Percentiles rank a stretch among this genome's conserved stretches.
Conservation (phyloP, 2,888 invertebrate genomes). For the Protula sp. region DNA sequence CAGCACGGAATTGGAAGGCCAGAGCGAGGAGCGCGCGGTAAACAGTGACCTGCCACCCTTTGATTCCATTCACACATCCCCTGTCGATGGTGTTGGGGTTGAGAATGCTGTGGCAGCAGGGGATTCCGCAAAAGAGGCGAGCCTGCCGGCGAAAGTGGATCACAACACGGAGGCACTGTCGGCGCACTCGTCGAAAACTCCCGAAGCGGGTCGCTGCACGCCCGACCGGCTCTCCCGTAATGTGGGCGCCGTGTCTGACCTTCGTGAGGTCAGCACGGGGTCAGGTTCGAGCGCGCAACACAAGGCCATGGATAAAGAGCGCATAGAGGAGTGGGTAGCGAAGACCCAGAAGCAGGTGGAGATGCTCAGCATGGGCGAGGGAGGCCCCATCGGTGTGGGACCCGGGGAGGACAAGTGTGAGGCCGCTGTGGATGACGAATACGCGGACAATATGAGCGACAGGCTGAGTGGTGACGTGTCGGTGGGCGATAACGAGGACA, state of each 20-base stretch:
- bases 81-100: too few species aligned
- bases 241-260: not conserved
- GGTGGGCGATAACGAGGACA: not conserved
- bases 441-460: too few species aligned
- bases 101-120: slow-evolving; percentile 1
- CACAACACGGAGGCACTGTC: slow-evolving; percentile 32
- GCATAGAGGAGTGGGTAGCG: slow-evolving; percentile 48
- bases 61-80: not conserved
- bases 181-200: slow-evolving; percentile 39
- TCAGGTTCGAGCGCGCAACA: slow-evolving; percentile 9
- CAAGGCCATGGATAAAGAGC: slow-evolving; percentile 37
- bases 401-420: too few species aligned
- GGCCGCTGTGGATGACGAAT: too few species aligned
- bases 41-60: not conserved
- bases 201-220: slow-evolving; percentile 28
- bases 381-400: too few species aligned
- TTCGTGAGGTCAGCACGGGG: not conserved
- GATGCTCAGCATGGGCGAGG: not conserved
- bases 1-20: not conserved
- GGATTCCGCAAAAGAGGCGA: not conserved
- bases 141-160: slow-evolving; percentile 21
- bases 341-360: slow-evolving; percentile 28
- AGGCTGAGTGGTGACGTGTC: too few species aligned
- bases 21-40: not conserved
- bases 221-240: not conserved